Percentiles rank a stretch among this genome's conserved stretches.
Conservation (phyloP, 92 coral and sea anemone genomes). For the Paragorgia papillata region DNA sequence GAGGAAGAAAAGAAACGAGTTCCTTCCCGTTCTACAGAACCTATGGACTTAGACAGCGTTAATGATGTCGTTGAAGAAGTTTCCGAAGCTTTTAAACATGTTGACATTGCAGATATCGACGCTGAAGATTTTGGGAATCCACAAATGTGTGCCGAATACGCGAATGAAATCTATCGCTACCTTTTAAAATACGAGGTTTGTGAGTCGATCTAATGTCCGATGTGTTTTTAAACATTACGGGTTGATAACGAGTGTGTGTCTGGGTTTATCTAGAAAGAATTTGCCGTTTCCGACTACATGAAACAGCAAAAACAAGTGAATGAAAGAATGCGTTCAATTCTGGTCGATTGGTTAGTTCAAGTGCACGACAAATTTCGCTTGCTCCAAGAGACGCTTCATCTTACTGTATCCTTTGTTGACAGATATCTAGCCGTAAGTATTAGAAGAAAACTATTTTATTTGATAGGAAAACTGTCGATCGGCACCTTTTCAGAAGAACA, state of each 20-base stretch:
- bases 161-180: conserved; percentile 80
- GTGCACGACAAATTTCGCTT: conserved; percentile 88
- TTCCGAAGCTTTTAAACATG: conserved; percentile 19
- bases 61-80: conserved; percentile 73
- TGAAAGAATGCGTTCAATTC: conserved; percentile 82
- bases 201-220: not conserved
- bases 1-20: conserved; percentile 23
- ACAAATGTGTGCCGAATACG: conserved; percentile 94
- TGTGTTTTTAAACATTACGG: not conserved
- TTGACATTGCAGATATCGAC: conserved; percentile 68
- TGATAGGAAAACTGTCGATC: too few relatives aligned
- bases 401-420: conserved; percentile 82
- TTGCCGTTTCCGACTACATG: conserved; percentile 59
- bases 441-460: not conserved
- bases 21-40: conserved; percentile 11
- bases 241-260: not conserved
- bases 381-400: conserved; percentile 90
- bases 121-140: conserved; percentile 84
- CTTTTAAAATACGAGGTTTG: conserved; percentile 80
- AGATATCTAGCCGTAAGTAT: conserved; percentile 86
- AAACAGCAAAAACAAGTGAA: conserved; percentile 63
- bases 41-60: conserved; percentile 79
- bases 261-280: conserved; percentile 18
- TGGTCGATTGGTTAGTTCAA: conserved; percentile 96
- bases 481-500: too few relatives aligned